Base-by-base conservation (phyloP, 2,797 vertebrate genomes). In the Poecilia gillii region DNA sequence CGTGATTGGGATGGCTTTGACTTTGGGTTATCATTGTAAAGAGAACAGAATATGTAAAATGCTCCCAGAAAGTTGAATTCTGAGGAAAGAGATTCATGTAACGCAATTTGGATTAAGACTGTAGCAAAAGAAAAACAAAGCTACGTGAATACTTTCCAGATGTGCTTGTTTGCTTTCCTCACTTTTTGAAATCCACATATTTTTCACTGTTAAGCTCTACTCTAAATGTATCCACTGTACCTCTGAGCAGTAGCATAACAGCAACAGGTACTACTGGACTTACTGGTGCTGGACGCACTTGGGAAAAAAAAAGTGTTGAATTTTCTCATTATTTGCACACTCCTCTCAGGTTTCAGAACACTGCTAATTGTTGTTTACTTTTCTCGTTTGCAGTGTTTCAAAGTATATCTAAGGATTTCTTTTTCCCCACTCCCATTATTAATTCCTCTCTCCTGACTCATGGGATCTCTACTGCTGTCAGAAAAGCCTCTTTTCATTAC, bases 401-500 rank as follows among this genome's bases (percentile, higher is more conserved):
- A 82, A 86, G 75, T 86, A 84, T 76, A 88, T 84, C 84, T 66
- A 47, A 49, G 25, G 16, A 31, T 55, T 53, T 74, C 36, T 53
- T 25, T 51, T 20, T 20, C 14, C 4, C 16, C 16, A 83, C 41
- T 68, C 46, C 64, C 70, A 81, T 91, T 88, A 89, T 90, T 81
- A 90, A 89, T 92, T 82, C 78, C 46, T 81, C 80, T 81, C 16
- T 36, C 55, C 75, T 82, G 82, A 83, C 78, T 87, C 80, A 28
- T 45, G 77, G 79, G 77, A 76, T 85, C 59, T 78, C 78, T 46
- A 76, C 47, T 77, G 84, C 74, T 47, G 31, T 78, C 31, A 16
- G 59, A 88, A 88, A 89, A 74, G 73, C 55, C 74, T 57, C 72
- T 88, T 91, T 89, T 87, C 82, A 89, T 90, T 88, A 79, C 87